phyloP scores from a whole-genome alignment of 2,888 invertebrate species.

The Mermis nigrescens region DNA sequence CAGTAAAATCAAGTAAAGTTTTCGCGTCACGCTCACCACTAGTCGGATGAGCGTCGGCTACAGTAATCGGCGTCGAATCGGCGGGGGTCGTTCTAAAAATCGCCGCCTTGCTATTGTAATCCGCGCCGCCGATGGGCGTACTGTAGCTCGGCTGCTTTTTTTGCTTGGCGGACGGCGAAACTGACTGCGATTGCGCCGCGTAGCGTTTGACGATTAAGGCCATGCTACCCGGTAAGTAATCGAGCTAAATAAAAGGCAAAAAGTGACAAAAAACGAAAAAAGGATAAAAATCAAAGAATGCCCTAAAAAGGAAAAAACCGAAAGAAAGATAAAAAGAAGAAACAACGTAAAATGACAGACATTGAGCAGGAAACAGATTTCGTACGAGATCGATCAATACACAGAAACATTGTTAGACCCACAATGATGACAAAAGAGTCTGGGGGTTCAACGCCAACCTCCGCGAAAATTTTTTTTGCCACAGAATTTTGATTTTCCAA shows the following conservation, averaged over 20 bases:
- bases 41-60: not conserved
- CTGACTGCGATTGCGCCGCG: conserved; percentile 7
- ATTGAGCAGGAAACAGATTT: too few relatives aligned
- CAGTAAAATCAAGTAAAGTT: too few relatives aligned
- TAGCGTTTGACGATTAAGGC: conserved; percentile 14
- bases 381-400: too few relatives aligned
- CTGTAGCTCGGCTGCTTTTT: not conserved
- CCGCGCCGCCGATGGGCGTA: not conserved
- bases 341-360: too few relatives aligned
- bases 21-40: too few relatives aligned
- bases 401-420: too few relatives aligned
- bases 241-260: not conserved
- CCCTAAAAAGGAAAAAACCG: too few relatives aligned
- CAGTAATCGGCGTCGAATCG: not conserved
- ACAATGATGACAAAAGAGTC: too few relatives aligned
- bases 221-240: conserved; percentile 9
- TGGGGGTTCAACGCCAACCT: too few relatives aligned
- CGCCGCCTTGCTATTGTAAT: not conserved
- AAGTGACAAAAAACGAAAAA: not conserved
- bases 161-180: conserved; percentile 5
- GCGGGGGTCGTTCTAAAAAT: not conserved
- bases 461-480: too few relatives aligned
- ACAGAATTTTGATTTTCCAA: too few relatives aligned
- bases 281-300: not conserved
- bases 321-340: too few relatives aligned